phyloP scores from a whole-genome alignment of 2,797 vertebrate species.

The Anabacerthia variegaticeps region DNA sequence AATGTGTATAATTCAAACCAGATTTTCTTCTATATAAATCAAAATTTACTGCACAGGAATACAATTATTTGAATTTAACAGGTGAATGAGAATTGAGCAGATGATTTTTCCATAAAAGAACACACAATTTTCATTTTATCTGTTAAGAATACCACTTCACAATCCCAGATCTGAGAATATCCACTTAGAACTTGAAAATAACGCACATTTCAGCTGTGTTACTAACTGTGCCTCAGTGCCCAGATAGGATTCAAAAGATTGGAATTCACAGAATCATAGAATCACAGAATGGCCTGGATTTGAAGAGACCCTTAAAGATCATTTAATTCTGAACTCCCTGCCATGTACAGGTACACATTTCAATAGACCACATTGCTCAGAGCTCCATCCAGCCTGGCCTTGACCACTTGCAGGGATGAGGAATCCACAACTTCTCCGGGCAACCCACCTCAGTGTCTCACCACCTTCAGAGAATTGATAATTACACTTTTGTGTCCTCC shows the following conservation, averaged over 20 bases:
- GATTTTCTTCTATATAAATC: constrained; percentile 11
- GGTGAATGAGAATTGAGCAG: neutral
- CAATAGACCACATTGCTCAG: neutral
- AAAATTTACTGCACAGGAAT: neutral
- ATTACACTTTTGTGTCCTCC: neutral
- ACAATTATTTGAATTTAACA: constrained; percentile 13
- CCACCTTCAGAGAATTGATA: neutral
- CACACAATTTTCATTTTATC: neutral
- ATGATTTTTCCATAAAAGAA: constrained; percentile 19
- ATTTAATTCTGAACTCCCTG: neutral
- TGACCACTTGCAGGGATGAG: neutral
- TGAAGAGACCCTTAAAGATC: neutral
- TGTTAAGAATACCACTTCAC: neutral
- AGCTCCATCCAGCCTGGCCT: neutral
- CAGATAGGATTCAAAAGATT: neutral
- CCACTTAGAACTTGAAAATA: neutral
- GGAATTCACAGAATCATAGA: neutral
- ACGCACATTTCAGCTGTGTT: neutral
- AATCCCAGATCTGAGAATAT: neutral
- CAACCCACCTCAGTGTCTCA: neutral
- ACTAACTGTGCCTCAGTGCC: neutral
- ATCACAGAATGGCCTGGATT: neutral
- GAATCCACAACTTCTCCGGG: neutral
- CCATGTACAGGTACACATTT: neutral
- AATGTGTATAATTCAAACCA: constrained; percentile 14